phyloP scores from a whole-genome alignment of 2,113 vertebrate species.

The Himantopus leucocephalus region DNA sequence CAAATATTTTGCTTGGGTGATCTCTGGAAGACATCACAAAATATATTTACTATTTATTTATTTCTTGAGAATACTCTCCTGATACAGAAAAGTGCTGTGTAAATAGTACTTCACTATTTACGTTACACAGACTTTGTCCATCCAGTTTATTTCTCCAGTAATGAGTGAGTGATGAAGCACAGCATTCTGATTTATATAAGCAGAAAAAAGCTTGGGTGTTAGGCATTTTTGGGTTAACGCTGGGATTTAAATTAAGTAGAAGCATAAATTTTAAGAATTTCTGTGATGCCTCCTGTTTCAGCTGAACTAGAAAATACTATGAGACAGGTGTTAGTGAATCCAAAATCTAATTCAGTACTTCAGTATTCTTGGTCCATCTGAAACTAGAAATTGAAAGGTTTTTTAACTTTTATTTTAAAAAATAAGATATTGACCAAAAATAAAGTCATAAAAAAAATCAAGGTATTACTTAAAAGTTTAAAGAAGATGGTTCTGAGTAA shows the following conservation, averaged over 20 bases:
- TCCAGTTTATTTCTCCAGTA: neutral
- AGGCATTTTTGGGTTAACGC: neutral
- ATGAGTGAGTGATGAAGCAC: fast-evolving
- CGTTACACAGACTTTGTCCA: neutral
- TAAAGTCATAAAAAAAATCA: neutral
- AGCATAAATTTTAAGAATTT: neutral
- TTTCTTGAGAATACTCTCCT: neutral
- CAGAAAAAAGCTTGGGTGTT: neutral
- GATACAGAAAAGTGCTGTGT: neutral
- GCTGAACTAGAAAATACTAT: neutral
- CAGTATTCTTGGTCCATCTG: neutral
- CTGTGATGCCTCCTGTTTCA: neutral
- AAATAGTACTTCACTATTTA: neutral
- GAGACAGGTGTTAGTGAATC: neutral
- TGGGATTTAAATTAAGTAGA: neutral
- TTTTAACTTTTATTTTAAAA: neutral
- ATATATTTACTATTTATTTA: neutral
- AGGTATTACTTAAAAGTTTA: neutral
- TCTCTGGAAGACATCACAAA: neutral
- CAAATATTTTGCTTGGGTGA: neutral
- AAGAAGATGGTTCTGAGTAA: neutral
- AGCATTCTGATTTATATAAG: neutral
- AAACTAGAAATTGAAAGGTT: neutral
- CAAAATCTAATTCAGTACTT: neutral
- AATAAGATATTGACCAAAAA: neutral